Percentiles rank a stretch among this genome's conserved stretches.
phyloP scores from a whole-genome alignment of 2,888 invertebrate species.

The Sclerodermus sp. region DNA sequence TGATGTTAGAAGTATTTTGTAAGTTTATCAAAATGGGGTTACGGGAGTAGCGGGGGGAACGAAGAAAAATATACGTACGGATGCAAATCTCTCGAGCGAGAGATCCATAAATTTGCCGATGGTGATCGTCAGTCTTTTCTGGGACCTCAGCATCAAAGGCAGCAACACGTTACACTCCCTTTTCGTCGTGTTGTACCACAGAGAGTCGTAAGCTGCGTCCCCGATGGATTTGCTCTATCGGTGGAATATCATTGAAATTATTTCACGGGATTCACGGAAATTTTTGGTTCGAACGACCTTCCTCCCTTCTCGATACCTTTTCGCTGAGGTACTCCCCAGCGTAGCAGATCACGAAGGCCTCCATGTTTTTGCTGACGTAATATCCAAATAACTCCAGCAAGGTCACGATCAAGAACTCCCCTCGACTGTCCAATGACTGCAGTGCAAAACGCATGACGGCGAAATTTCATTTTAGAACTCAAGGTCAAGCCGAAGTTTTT shows the following conservation, averaged over 20 bases:
- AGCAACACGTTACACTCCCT: neutral
- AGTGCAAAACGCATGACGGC: no score
- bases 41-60: no score
- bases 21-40: no score
- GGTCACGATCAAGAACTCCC: neutral
- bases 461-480: no score
- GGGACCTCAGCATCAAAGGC: no score
- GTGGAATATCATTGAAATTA: neutral
- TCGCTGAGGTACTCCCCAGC: conserved; percentile 5
- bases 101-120: no score
- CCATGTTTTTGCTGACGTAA: conserved; percentile 12
- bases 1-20: no score
- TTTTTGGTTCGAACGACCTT: neutral
- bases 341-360: conserved; percentile 10
- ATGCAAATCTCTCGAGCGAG: no score
- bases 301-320: neutral
- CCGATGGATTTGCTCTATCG: neutral
- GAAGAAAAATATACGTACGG: no score
- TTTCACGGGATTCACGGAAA: neutral
- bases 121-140: no score
- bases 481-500: no score
- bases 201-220: neutral
- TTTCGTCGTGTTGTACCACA: neutral
- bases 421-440: conserved; percentile 13
- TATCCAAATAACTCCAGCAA: conserved; percentile 18